Evolutionary conservation across 1,140 invertebrate genomes (phyloP), one percentile per base, ranked within the genome.

Genomic region (Oppia nitens): DNA sequence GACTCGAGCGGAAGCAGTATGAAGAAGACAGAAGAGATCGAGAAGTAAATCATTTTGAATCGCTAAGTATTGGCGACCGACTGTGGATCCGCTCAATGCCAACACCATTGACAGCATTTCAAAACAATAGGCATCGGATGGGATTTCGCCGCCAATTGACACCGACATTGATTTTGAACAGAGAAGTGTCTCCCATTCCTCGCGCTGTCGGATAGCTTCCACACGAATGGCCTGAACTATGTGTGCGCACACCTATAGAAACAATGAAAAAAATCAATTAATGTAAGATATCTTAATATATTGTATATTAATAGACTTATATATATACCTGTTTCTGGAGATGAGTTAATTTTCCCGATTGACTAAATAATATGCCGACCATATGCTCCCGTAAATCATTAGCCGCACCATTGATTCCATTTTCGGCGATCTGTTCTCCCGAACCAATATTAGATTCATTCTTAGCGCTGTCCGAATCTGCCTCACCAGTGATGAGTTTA

Each of bases 51-150:
- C 84, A 27, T 82, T 79, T 66, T 94, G 88, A 67, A 92, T 86
- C 0, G 90, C 87, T 3, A 97, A 73, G 72, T 95, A 93, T 11
- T 81, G 80, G 28, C 90, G 76, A 0, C 92, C 92, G 0, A 94
- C 88, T 0, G 81, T 77, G 62, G 89, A 94, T 2, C 92, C 92
- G 63, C 87, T 93, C n/a, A 96, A 71, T 0, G 93, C 91, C 60
- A 94, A 70, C 20, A 80, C 91, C 73, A 96, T 87, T 1, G 88
- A 94, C 6, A 97, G 73, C 86, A 97, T 91, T 75, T 97, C 91
- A 71, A 97, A 97, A 73, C 91, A 96, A 68, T 95, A 96, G 9
- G 87, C 89, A 73, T 96, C 92, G 2, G 82, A 73, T 17, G 72
- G 68, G 62, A 65, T 56, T 69, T 67, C 63, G 66, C 68, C 17